Conservation (phyloP, 2,888 invertebrate genomes). For the Rotaria sp. region DNA sequence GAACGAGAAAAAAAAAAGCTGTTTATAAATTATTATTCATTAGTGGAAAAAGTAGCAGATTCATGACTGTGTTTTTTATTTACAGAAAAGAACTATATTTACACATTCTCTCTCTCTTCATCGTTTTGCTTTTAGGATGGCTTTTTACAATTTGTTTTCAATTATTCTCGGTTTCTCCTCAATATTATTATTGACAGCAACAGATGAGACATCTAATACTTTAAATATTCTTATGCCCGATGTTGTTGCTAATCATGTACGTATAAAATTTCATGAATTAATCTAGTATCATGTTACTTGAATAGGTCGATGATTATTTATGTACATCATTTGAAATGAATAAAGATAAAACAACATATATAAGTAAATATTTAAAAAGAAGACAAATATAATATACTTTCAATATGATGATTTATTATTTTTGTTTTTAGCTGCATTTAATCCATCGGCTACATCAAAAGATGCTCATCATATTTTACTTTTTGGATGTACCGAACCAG, state of each 20-base stretch:
- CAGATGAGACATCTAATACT: neutral
- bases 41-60: neutral
- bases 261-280: neutral
- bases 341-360: constrained; percentile 48
- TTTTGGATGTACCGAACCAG: constrained; percentile 58
- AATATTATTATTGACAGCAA: neutral
- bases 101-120: no score
- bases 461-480: constrained; percentile 62
- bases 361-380: constrained; percentile 46
- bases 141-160: neutral
- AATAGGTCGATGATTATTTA: constrained; percentile 56
- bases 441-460: constrained; percentile 59
- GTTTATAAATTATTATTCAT: neutral
- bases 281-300: constrained; percentile 29
- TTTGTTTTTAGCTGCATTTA: constrained; percentile 55
- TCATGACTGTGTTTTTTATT: neutral
- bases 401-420: neutral
- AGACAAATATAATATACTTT: neutral
- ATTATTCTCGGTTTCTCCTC: neutral
- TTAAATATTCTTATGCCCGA: constrained; percentile 13
- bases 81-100: no score
- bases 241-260: neutral
- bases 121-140: neutral
- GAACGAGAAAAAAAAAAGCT: neutral
- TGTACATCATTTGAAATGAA: constrained; percentile 53